Conservation (phyloP, 1,140 invertebrate species). For the Apis florea region DNA sequence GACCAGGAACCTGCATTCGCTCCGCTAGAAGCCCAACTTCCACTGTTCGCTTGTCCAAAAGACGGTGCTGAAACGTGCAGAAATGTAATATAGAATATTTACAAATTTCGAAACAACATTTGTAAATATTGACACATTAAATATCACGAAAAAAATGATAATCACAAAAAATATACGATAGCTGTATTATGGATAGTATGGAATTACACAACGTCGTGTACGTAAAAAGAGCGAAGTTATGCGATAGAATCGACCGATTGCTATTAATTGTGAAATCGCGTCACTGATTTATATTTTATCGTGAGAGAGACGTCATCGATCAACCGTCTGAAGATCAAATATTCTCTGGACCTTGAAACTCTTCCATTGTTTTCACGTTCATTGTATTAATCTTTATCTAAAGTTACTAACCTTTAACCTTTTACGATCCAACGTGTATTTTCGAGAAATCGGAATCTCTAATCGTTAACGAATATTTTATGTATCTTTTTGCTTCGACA, state of each 20-base stretch:
- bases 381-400: not conserved
- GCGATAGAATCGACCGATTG: constrained; percentile 14
- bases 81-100: no score
- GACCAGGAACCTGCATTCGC: constrained; percentile 25
- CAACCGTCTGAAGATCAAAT: not conserved
- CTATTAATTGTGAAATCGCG: constrained; percentile 46
- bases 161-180: not conserved
- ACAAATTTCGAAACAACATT: not conserved
- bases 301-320: constrained; percentile 39
- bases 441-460: not conserved
- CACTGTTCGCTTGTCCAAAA: constrained; percentile 13
- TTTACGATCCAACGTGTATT: not conserved
- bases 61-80: not conserved
- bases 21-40: constrained; percentile 36
- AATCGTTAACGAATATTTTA: not conserved
- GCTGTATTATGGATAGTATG: not conserved
- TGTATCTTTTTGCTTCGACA: no score
- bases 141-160: not conserved
- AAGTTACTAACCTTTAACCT: constrained; percentile 28
- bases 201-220: constrained; percentile 22
- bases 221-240: constrained; percentile 30
- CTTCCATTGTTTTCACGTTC: constrained; percentile 9
- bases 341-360: constrained; percentile 8
- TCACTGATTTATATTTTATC: constrained; percentile 57
- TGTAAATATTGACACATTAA: not conserved